phyloP scores from a whole-genome alignment of 1,140 invertebrate species.

The Heterodera schachtii region DNA sequence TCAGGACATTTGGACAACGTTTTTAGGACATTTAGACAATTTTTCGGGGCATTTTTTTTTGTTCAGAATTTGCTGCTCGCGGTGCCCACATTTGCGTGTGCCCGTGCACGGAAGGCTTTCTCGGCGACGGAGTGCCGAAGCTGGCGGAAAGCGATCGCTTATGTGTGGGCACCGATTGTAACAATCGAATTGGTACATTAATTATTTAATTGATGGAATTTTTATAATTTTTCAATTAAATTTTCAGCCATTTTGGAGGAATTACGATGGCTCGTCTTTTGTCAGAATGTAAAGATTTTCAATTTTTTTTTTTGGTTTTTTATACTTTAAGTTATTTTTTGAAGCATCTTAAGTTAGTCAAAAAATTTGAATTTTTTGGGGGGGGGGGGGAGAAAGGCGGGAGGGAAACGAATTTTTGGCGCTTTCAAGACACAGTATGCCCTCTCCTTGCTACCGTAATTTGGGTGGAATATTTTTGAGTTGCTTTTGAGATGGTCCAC shows the following conservation, averaged over 20 bases:
- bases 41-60: background rate
- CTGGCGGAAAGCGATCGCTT: slow-evolving; percentile 49
- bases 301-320: slow-evolving; percentile 29
- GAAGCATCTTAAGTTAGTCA: too few species aligned
- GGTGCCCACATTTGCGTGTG: slow-evolving; percentile 57
- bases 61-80: slow-evolving; percentile 21
- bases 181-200: slow-evolving; percentile 53
- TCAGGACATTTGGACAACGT: too few species aligned
- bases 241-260: slow-evolving; percentile 54
- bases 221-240: background rate
- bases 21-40: background rate
- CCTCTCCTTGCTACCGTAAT: too few species aligned
- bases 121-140: slow-evolving; percentile 59
- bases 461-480: too few species aligned
- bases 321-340: too few species aligned
- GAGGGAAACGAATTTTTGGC: too few species aligned
- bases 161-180: slow-evolving; percentile 62
- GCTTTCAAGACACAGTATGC: too few species aligned
- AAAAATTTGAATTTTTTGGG: too few species aligned
- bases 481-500: slow-evolving; percentile 53
- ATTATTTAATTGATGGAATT: too few species aligned
- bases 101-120: slow-evolving; percentile 60
- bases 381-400: too few species aligned
- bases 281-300: slow-evolving; percentile 66
- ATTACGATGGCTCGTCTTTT: slow-evolving; percentile 61